Conservation (phyloP, 2,113 vertebrate species). For the Hemiscyllium ocellatum region DNA sequence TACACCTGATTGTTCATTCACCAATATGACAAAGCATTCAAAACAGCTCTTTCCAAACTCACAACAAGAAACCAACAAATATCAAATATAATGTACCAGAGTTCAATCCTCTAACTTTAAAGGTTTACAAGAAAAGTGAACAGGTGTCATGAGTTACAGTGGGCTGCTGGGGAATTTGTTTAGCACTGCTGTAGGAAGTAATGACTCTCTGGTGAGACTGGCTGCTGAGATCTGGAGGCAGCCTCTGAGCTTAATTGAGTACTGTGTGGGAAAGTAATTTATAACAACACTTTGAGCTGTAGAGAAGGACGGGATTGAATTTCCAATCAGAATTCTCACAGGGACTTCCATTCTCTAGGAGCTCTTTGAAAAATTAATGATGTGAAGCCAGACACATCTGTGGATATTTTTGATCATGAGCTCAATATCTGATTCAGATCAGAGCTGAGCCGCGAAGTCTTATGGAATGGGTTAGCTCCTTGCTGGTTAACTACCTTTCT, state of each 20-base stretch:
- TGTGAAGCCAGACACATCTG: background rate
- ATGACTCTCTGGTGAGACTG: background rate
- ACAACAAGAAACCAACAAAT: background rate
- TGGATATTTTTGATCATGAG: background rate
- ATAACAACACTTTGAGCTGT: background rate
- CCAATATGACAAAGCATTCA: background rate
- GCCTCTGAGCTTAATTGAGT: background rate
- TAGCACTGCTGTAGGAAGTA: background rate
- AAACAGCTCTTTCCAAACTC: background rate
- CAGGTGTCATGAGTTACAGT: background rate
- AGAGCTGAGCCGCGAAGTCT: too few species aligned
- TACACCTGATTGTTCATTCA: background rate
- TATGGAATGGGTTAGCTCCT: background rate
- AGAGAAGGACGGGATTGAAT: background rate
- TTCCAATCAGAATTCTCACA: background rate
- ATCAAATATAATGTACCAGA: background rate
- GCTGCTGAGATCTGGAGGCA: background rate
- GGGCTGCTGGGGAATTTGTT: background rate
- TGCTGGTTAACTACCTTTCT: background rate
- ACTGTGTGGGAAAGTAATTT: background rate
- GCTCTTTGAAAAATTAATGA: background rate
- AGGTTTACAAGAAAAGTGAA: background rate
- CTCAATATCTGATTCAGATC: background rate
- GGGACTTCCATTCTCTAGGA: background rate
- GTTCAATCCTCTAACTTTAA: background rate